Conservation (phyloP, 1,140 invertebrate species). For the Drosophila nikananu region DNA sequence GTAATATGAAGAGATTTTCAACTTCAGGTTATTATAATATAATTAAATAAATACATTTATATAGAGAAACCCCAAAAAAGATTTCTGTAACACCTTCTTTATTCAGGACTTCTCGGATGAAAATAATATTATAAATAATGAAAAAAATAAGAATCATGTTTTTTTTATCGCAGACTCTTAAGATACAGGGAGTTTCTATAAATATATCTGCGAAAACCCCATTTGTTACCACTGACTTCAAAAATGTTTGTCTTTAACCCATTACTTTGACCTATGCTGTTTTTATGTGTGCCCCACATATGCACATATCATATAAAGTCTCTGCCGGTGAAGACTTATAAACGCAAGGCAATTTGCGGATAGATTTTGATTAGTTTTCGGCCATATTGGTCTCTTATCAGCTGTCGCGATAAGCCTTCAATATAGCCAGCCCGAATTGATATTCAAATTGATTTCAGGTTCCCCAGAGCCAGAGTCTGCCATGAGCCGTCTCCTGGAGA, state of each 20-base stretch:
- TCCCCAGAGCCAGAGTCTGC: slow-evolving; percentile 66
- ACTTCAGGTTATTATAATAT: too few species aligned
- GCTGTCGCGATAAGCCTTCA: slow-evolving; percentile 29
- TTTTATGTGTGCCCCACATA: background rate
- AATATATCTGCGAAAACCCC: too few species aligned
- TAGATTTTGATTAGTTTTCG: slow-evolving; percentile 25
- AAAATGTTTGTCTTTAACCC: background rate
- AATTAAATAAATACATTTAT: background rate
- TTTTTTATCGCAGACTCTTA: background rate
- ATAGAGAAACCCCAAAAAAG: background rate
- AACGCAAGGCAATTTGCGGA: slow-evolving; percentile 32
- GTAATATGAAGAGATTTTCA: too few species aligned
- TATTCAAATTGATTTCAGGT: slow-evolving; percentile 47
- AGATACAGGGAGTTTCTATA: too few species aligned
- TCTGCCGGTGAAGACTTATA: slow-evolving; percentile 44
- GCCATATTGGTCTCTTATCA: slow-evolving; percentile 40
- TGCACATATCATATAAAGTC: slow-evolving; percentile 3
- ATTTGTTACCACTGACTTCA: too few species aligned
- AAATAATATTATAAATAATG: background rate
- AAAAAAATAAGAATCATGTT: background rate
- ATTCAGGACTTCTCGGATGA: background rate
- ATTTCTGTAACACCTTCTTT: background rate
- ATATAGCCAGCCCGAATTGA: slow-evolving; percentile 28
- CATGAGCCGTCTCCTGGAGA: slow-evolving; percentile 84
- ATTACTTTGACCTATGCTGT: slow-evolving; percentile 12